A percentile compares a stretch with the other conserved stretches of the same genome.
These are phyloP conservation scores for Tachysurus vachellii DNA, from an alignment of 2,113 vertebrate species.

Conservation along the genomic window DNA sequence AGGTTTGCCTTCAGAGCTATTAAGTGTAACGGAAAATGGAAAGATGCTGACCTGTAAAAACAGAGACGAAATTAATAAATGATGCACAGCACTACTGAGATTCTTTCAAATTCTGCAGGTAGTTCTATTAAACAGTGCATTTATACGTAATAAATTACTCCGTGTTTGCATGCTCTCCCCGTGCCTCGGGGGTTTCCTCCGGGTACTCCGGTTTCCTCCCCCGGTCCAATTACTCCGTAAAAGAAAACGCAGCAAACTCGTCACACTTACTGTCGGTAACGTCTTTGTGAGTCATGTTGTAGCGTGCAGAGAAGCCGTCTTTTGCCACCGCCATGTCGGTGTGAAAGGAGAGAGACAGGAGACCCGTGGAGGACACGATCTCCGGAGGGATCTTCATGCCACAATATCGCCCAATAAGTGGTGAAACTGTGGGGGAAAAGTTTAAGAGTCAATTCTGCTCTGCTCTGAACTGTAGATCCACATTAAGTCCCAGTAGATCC, in stretches of 20 bases:
- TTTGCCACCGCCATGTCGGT: conserved; percentile 98
- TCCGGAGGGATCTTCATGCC: conserved; percentile 91
- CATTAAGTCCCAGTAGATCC: background rate
- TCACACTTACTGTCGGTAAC: conserved; percentile 85
- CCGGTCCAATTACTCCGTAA: background rate
- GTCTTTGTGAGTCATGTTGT: conserved; percentile 90
- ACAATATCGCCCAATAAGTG: conserved; percentile 97
- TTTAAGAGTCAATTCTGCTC: background rate
- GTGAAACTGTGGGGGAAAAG: conserved; percentile 75
- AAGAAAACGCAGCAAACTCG: conserved; percentile 33
- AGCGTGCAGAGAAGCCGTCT: conserved; percentile 95
- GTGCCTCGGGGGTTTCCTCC: too few relatives aligned
- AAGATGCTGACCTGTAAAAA: conserved; percentile 35
- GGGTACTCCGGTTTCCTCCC: too few relatives aligned
- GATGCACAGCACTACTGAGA: background rate
- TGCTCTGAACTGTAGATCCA: too few relatives aligned
- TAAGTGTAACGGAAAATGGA: conserved; percentile 42
- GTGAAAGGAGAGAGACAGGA: conserved; percentile 95
- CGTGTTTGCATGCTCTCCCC: too few relatives aligned
- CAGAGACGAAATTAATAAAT: conserved; percentile 51
- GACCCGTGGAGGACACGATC: conserved; percentile 89
- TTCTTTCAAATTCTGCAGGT: background rate
- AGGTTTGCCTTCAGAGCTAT: background rate
- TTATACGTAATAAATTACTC: background rate
- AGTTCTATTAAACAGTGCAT: background rate